Evolutionary conservation across 2,113 vertebrate genomes (phyloP), one percentile per base, ranked within the genome.

Genomic region (Catharus bicknelli): DNA sequence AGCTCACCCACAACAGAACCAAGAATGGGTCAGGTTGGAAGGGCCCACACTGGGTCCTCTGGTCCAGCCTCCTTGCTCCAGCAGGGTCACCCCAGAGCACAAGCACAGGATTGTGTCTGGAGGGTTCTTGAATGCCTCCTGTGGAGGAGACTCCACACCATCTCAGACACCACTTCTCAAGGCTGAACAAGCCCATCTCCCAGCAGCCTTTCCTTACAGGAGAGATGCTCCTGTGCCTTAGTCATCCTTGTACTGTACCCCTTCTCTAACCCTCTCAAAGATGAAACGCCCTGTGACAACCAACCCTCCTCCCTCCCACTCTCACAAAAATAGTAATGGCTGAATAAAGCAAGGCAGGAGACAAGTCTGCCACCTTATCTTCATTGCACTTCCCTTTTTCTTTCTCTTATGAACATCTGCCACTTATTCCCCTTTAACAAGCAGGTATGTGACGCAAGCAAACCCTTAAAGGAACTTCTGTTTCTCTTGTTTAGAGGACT

Each of bases 81-180:
- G 61, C 22, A 67, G n/a, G 16, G n/a, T 14, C 29, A 34, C 11
- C 16, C 23, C 11, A 54, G 69, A 67, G 54, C 25, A 16, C 30
- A 16, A 0, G 34, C 34, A 34, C 14, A 68, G 54, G 25, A 27
- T 2, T 75, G n/a, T 17, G 20, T 82, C 29, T 40, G 48, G 25
- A 30, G 2, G 1, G 13, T 3, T 67, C n/a, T 67, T 1, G 1
- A 59, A 25, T 40, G 5, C 30, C 38, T 47, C 5, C 14, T 7
- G 32, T n/a, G 53, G 53, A 7, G 38, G 38, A 59, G 9, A 12
- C 45, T 47, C 38, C 40, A 40, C 27, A n/a, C 9, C 11, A 29
- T 29, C n/a, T 61, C n/a, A 61, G 40, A 26, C n/a, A 61, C 12
- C 38, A 75, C n/a, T 34, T 54, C 6, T 16, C 0, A 0, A 29